Percentiles rank a stretch among this genome's conserved stretches.
Conservation (phyloP, 2,888 invertebrate genomes). For the Dascillus cervinus region DNA sequence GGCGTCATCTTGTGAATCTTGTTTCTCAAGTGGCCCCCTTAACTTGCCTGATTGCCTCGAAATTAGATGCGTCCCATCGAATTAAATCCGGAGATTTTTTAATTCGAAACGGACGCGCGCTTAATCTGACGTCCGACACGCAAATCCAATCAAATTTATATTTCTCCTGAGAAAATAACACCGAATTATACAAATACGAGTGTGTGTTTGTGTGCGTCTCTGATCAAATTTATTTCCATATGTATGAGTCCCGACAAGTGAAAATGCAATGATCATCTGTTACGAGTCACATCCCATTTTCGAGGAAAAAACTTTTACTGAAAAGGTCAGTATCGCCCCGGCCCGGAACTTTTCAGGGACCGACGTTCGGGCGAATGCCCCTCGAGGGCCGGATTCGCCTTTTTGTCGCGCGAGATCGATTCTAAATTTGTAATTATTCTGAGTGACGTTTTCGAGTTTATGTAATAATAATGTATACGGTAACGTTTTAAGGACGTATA, state of each 20-base stretch:
- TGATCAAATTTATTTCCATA: slow-evolving; percentile 38
- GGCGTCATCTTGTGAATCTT: no score
- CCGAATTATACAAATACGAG: no score
- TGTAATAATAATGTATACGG: slow-evolving; percentile 4
- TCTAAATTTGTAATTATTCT: no score
- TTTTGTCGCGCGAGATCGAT: no score
- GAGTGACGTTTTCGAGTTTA: no score
- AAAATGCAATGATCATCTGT: slow-evolving; percentile 38
- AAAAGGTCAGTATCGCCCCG: slow-evolving; percentile 5
- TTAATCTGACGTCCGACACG: slow-evolving; percentile 26
- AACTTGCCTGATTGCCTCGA: no score
- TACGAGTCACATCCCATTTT: slow-evolving; percentile 32
- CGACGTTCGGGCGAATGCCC: slow-evolving; percentile 22
- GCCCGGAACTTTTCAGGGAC: slow-evolving; percentile 6
- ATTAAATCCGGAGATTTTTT: no score
- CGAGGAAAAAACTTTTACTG: slow-evolving; percentile 22
- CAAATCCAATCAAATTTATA: slow-evolving; percentile 40
- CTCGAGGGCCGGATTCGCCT: slow-evolving; percentile 29
- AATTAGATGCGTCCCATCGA: no score
- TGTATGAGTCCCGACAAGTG: slow-evolving; percentile 38
- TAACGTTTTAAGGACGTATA: no score
- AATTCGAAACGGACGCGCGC: slow-evolving; percentile 12
- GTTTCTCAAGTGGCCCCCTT: no score
- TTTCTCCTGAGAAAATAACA: slow-evolving; percentile 41
- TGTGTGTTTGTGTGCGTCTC: slow-evolving; percentile 33